These are phyloP conservation scores for Drosophila differens DNA, from an alignment of 2,888 invertebrate genomes.

Conservation along the genomic window DNA sequence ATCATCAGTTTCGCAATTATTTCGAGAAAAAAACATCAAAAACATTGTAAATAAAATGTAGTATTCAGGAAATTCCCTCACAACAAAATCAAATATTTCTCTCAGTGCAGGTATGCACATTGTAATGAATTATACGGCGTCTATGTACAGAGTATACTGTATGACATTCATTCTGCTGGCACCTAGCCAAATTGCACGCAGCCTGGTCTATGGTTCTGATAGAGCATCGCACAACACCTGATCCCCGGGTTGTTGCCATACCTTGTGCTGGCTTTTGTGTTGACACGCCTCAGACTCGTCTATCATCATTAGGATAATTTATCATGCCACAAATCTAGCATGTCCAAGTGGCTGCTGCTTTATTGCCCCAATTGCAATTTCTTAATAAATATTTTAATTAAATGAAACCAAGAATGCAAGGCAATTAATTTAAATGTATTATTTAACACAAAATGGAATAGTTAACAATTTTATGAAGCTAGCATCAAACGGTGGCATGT, in stretches of 20 bases:
- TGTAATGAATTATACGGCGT: conserved; percentile 13
- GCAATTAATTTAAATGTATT: conserved; percentile 59
- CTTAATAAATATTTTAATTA: conserved; percentile 74
- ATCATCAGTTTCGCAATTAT: neutral
- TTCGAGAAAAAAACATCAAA: neutral
- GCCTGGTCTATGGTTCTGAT: neutral
- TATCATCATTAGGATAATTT: conserved; percentile 79
- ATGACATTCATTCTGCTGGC: conserved; percentile 27
- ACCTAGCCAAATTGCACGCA: conserved; percentile 32
- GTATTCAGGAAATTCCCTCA: no score
- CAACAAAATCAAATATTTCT: neutral
- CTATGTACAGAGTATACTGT: conserved; percentile 3
- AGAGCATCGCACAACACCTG: conserved; percentile 36
- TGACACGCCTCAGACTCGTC: conserved; percentile 60
- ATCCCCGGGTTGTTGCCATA: conserved; percentile 28
- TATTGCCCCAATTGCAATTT: conserved; percentile 44
- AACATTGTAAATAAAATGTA: neutral
- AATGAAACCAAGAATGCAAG: conserved; percentile 47
- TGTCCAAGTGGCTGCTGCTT: conserved; percentile 42
- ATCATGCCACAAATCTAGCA: conserved; percentile 67
- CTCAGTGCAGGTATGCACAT: neutral
- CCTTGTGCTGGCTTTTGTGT: conserved; percentile 65
- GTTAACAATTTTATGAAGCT: conserved; percentile 60
- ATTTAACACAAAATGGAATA: conserved; percentile 34
- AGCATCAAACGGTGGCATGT: conserved; percentile 42